Evolutionary conservation across 2,797 vertebrate genomes (phyloP), one percentile per base, ranked within the genome.

Genomic region (Mareca penelope): DNA sequence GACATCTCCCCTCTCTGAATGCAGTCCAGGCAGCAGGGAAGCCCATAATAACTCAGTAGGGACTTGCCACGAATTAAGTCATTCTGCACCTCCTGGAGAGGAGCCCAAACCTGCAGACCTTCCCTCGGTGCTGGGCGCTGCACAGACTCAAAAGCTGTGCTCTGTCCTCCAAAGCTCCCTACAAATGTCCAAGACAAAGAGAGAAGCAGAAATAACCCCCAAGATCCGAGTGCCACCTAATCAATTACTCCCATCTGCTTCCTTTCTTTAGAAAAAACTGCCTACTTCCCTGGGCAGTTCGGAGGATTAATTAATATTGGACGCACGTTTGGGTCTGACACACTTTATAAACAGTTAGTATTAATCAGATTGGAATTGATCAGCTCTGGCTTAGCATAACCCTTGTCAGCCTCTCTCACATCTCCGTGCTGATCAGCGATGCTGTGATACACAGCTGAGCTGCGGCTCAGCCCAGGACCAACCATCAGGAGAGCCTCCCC

Each of bases 351-450:
- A 63, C 89, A 94, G 73, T 94, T 81, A 46, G 88, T 42, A 86
- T 94, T 86, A 93, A 94, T 88, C 93, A 89, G 91, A 31, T 63
- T 64, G 61, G 44, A 76, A 92, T 90, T 88, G 94, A 94, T 88
- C 89, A 88, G 61, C 72, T 80, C 82, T 39, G 91, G 33, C 21
- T 80, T 56, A 70, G 53, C 3, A 0, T 31, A 81, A 77, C 69
- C 79, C 77, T 55, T 7, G 29, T 61, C 91, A 88, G 76, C 33
- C 14, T 1, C 80, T 68, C 85, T 79, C 46, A 13, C 48, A 16
- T 21, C 85, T 65, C 65, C 0, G 56, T 2, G 55, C 79, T 80
- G 87, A n/a, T 7, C 55, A 52, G 69, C 1, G n/a, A 65, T 9
- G 10, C 65, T 39, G 48, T 3, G 18, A 37, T 22, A 40, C 39